A percentile compares a stretch with the other conserved stretches of the same genome.
Conservation (phyloP, 2,113 vertebrate genomes). For the Hippocampus zosterae region DNA sequence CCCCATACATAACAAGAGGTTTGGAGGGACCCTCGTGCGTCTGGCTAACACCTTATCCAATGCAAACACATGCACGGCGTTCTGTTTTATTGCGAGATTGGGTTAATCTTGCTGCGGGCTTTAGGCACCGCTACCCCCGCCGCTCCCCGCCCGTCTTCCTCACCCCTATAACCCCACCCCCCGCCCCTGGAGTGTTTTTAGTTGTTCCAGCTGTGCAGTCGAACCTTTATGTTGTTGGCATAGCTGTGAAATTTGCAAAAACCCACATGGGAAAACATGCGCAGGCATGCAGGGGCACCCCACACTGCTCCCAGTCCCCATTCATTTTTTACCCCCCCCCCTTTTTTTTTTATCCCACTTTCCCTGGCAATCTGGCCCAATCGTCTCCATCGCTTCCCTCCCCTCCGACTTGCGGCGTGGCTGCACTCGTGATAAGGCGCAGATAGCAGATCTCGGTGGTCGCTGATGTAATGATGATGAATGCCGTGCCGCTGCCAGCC, state of each 20-base stretch:
- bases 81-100: conserved; percentile 60
- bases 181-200: conserved; percentile 57
- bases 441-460: conserved; percentile 83
- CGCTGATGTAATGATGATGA: conserved; percentile 95
- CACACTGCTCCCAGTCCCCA: conserved; percentile 49
- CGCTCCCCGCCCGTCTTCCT: conserved; percentile 21
- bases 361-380: conserved; percentile 46
- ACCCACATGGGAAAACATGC: conserved; percentile 60
- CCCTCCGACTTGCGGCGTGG: conserved; percentile 61
- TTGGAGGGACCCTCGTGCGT: conserved; percentile 38
- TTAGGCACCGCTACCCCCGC: background rate
- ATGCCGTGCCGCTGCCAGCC: conserved; percentile 78
- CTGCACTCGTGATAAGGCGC: conserved; percentile 80
- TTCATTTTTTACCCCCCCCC: conserved; percentile 43
- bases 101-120: conserved; percentile 51
- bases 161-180: conserved; percentile 22
- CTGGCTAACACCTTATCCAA: conserved; percentile 38
- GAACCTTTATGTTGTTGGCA: conserved; percentile 69
- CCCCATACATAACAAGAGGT: background rate
- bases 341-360: conserved; percentile 49
- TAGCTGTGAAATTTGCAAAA: conserved; percentile 64
- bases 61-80: conserved; percentile 50
- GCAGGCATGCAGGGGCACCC: conserved; percentile 21
- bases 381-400: conserved; percentile 59
- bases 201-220: conserved; percentile 69